A percentile compares a stretch with the other conserved stretches of the same genome.
Conservation (phyloP, 2,113 vertebrate genomes). For the Pollimyrus isidori region DNA sequence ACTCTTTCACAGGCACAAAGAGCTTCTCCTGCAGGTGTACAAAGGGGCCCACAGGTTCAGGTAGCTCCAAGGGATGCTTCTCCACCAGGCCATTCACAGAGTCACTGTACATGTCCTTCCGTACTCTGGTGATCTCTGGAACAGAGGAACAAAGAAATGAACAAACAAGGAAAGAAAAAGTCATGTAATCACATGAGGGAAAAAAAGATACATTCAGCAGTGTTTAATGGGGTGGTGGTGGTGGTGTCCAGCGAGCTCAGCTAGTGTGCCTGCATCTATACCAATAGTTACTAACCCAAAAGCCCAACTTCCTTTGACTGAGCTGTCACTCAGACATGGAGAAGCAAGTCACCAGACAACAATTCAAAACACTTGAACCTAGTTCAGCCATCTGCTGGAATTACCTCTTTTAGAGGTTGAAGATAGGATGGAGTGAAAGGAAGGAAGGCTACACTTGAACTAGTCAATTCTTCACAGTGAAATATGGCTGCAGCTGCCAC, state of each 20-base stretch:
- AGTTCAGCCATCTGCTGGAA: slow-evolving; percentile 29
- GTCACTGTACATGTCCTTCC: slow-evolving; percentile 76
- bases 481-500: slow-evolving; percentile 37
- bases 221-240: neutral
- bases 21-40: slow-evolving; percentile 73
- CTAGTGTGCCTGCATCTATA: neutral
- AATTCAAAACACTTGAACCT: neutral
- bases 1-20: slow-evolving; percentile 74
- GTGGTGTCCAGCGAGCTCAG: neutral
- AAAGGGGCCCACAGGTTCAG: slow-evolving; percentile 62
- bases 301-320: neutral
- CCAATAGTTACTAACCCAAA: neutral
- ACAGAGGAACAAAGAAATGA: slow-evolving; percentile 36
- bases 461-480: slow-evolving; percentile 23
- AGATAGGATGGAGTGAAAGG: slow-evolving; percentile 13
- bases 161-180: neutral
- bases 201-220: neutral
- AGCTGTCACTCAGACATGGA: neutral
- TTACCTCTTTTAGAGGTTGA: slow-evolving; percentile 20
- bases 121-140: slow-evolving; percentile 74
- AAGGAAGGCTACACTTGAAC: neutral
- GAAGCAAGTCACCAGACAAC: neutral
- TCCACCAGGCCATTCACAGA: slow-evolving; percentile 68
- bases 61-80: slow-evolving; percentile 67
- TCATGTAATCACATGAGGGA: neutral